Percentiles rank a stretch among this genome's conserved stretches.
Evolutionary conservation across 2,797 vertebrate species (phyloP).

Genomic region (Enteromius argenteus): DNA sequence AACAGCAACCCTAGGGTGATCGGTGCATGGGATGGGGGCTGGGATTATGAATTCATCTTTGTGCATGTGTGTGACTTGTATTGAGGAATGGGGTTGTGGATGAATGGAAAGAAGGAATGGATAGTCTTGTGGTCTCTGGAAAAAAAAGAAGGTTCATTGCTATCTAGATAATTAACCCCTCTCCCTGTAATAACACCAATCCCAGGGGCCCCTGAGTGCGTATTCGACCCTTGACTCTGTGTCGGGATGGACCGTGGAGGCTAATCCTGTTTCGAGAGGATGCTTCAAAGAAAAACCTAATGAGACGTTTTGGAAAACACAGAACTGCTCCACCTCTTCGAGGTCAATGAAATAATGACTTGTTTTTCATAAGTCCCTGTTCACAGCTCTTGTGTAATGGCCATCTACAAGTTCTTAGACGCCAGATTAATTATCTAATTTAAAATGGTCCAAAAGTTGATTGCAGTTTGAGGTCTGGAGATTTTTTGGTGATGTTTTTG

Average conservation of each 20-base stretch:
- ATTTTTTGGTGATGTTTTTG: background rate
- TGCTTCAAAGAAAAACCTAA: constrained; percentile 42
- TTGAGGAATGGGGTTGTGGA: constrained; percentile 32
- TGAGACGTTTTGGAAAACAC: constrained; percentile 48
- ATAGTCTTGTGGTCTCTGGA: constrained; percentile 48
- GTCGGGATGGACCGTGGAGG: constrained; percentile 22
- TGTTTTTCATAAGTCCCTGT: constrained; percentile 26
- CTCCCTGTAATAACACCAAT: constrained; percentile 44
- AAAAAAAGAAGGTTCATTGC: constrained; percentile 44
- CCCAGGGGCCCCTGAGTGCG: constrained; percentile 11
- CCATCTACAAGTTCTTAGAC: background rate
- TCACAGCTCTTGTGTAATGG: constrained; percentile 29
- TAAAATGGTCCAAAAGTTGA: constrained; percentile 14
- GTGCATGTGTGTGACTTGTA: constrained; percentile 26
- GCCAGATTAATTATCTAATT: constrained; percentile 37
- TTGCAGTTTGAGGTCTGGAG: constrained; percentile 29
- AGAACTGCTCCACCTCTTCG: constrained; percentile 35
- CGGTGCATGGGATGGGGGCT: constrained; percentile 21
- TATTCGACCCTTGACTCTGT: constrained; percentile 38
- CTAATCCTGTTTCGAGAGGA: constrained; percentile 54
- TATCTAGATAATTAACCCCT: constrained; percentile 62
- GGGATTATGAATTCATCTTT: constrained; percentile 13
- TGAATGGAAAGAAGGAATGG: constrained; percentile 35
- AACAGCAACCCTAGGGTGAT: constrained; percentile 48
- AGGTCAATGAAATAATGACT: constrained; percentile 44